These are phyloP conservation scores for Dendrophyllia cribrosa DNA, from an alignment of 64 coral and sea anemone species.

Conservation along the genomic window DNA sequence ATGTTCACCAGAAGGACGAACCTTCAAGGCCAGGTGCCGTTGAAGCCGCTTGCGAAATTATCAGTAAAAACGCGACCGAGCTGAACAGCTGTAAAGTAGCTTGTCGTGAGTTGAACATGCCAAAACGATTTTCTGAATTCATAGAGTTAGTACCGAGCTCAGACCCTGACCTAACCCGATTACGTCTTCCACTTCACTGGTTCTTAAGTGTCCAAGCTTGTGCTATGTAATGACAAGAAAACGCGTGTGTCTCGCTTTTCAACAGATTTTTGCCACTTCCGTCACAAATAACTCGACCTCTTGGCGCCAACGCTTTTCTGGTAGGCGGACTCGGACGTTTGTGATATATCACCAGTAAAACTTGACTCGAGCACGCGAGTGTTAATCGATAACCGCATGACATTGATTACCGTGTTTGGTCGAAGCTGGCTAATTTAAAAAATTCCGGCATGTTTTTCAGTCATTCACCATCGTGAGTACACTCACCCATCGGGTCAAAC, in stretches of 20 bases:
- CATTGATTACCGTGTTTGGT: conserved; percentile 14
- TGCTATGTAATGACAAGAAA: conserved; percentile 51
- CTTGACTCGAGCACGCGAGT: conserved; percentile 15
- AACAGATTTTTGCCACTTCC: conserved; percentile 56
- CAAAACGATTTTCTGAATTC: conserved; percentile 12
- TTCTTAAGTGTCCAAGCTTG: conserved; percentile 36
- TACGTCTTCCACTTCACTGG: conserved; percentile 42
- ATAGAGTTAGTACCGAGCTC: not conserved
- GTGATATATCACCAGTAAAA: not conserved
- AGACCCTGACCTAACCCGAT: conserved; percentile 39
- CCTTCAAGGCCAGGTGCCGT: not conserved
- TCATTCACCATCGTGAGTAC: conserved; percentile 20
- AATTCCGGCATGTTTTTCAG: conserved; percentile 14
- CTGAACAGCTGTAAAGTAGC: conserved; percentile 18
- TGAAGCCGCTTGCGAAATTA: not conserved
- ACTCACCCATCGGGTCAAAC: conserved; percentile 22
- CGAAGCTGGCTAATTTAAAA: conserved; percentile 20
- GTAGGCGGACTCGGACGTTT: conserved; percentile 12
- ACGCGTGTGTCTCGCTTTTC: conserved; percentile 49
- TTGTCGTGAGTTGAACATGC: conserved; percentile 14
- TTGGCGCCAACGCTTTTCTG: conserved; percentile 16
- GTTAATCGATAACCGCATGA: conserved; percentile 48
- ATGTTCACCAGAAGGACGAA: not conserved
- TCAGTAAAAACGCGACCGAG: conserved; percentile 23
- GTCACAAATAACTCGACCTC: conserved; percentile 41